Evolutionary conservation across 2,797 vertebrate species (phyloP).

Genomic region (Eutrigla gurnardus): DNA sequence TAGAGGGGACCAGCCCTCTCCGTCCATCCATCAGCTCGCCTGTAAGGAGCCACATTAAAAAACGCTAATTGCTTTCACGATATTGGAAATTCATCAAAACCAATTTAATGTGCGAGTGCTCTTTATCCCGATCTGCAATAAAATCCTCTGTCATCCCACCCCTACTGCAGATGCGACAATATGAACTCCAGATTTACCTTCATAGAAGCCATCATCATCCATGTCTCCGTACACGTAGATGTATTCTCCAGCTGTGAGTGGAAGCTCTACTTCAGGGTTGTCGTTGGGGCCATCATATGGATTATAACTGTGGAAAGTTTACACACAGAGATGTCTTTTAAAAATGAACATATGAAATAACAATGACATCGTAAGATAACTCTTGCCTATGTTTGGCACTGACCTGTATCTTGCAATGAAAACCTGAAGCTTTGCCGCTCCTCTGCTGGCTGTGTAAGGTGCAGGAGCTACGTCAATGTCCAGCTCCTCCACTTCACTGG

Average conservation of each 20-base stretch:
- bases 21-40: slow-evolving; percentile 98
- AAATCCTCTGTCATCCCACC: too few relatives aligned
- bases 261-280: slow-evolving; percentile 97
- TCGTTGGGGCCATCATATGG: slow-evolving; percentile 98
- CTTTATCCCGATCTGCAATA: too few relatives aligned
- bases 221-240: slow-evolving; percentile 97
- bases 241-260: slow-evolving; percentile 96
- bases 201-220: slow-evolving; percentile 99
- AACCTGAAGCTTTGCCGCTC: slow-evolving; percentile 93
- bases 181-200: slow-evolving; percentile 83
- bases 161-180: background rate
- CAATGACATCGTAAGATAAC: background rate
- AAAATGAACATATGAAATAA: too few relatives aligned
- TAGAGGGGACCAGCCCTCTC: slow-evolving; percentile 97
- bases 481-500: slow-evolving; percentile 97
- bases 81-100: too few relatives aligned
- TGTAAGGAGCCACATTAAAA: slow-evolving; percentile 64
- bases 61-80: too few relatives aligned
- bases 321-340: background rate
- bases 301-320: slow-evolving; percentile 88
- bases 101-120: too few relatives aligned
- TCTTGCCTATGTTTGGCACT: background rate
- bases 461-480: slow-evolving; percentile 92
- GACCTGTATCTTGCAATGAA: slow-evolving; percentile 97
- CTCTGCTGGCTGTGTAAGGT: slow-evolving; percentile 84